Conservation (phyloP, 2,113 vertebrate species). For the Lates calcarifer region DNA sequence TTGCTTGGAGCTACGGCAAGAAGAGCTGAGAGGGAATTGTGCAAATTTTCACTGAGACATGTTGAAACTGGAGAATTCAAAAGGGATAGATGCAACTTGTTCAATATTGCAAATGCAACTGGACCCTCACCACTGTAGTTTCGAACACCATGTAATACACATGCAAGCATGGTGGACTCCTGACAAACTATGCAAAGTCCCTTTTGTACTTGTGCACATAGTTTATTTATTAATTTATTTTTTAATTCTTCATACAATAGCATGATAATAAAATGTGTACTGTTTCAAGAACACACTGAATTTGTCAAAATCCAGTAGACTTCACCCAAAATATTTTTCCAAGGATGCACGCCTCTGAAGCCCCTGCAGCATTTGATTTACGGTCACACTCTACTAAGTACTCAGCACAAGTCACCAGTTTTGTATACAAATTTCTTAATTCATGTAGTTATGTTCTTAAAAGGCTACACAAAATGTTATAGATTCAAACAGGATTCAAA, state of each 20-base stretch:
- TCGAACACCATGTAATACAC: neutral
- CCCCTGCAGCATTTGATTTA: neutral
- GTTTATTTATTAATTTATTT: too few species aligned
- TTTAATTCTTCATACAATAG: neutral
- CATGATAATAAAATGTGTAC: neutral
- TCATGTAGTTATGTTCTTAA: neutral
- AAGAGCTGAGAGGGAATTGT: neutral
- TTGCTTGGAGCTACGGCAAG: neutral
- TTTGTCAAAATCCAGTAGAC: too few species aligned
- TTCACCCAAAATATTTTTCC: too few species aligned
- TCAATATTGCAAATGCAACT: neutral
- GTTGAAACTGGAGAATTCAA: neutral
- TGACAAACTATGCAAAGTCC: too few species aligned
- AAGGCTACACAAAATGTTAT: neutral
- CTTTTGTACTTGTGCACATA: neutral
- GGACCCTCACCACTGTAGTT: neutral
- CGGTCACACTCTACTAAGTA: neutral
- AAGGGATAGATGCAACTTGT: neutral
- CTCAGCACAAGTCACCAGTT: too few species aligned
- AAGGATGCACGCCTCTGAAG: neutral
- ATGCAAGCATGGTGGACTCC: too few species aligned
- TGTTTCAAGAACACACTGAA: neutral
- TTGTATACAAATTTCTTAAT: neutral
- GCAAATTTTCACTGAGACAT: neutral
- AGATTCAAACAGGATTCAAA: neutral